Percentiles rank a stretch among this genome's conserved stretches.
These are phyloP conservation scores for Trematocara nigrifrons DNA, from an alignment of 2,113 vertebrate genomes.

Conservation along the genomic window DNA sequence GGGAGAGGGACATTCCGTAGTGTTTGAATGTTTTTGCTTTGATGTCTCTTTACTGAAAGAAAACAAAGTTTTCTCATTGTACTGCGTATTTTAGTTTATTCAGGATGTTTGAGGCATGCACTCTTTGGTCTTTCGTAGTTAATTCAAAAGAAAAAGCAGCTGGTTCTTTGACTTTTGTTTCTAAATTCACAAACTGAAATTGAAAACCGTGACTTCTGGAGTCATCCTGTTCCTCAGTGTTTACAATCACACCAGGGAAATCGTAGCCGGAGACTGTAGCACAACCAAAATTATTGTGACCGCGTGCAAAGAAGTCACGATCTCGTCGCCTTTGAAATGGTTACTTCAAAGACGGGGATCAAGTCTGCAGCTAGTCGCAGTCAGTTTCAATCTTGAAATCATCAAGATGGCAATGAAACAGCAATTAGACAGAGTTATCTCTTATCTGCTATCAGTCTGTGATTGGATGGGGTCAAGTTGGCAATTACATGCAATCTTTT, in stretches of 20 bases:
- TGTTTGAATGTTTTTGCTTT: neutral
- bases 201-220: neutral
- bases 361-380: neutral
- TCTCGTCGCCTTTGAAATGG: neutral
- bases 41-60: neutral
- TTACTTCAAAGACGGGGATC: neutral
- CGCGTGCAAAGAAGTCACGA: accelerated
- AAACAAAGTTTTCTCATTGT: neutral
- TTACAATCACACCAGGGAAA: neutral
- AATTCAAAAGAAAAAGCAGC: neutral
- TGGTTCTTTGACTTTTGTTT: neutral
- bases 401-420: neutral
- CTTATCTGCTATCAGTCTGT: neutral
- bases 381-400: neutral
- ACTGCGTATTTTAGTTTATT: neutral
- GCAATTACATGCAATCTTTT: neutral
- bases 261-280: accelerated
- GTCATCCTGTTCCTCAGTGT: neutral
- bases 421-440: neutral
- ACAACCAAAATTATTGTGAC: neutral
- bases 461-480: neutral
- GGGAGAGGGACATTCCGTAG: neutral
- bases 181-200: neutral
- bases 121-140: neutral
- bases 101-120: neutral